Base-by-base conservation (phyloP, 1,140 invertebrate genomes). In the Diachasmimorpha longicaudata region DNA sequence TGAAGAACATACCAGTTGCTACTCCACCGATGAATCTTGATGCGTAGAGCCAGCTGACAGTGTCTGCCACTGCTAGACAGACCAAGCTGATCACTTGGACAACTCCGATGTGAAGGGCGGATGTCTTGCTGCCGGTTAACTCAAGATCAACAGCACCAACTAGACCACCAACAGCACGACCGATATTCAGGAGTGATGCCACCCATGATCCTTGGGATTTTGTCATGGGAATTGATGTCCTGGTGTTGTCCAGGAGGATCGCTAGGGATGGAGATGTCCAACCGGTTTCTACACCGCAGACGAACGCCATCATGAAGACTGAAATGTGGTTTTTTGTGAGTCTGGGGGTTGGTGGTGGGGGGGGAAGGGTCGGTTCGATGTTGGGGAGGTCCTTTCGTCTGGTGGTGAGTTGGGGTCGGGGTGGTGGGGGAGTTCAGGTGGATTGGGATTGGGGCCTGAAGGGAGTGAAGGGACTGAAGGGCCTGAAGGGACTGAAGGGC, bases 1-100 rank as follows among this genome's bases (percentile, higher is more conserved):
- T 91, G 76, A 93, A 93, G 1, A 92, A 89, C 23, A 93, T 92
- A 0, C 94, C 93, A 70, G 94, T 87, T 1, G 92, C 90, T 0
- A 95, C 82, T 0, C 94, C 94, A 0, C 91, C 88, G 66, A 92
- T 87, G 4, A 91, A 79, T 76, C 91, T 88, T 1, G 86, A 84
- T 0, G 85, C 83, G 81, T 93, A 93, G 4, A 93, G 85, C 58
- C 90, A 89, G 0, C 81, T 76, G 0, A 92, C 89, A 13, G 88
- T 88, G 21, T 84, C 80, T 0, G 91, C 89, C 79, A 91, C 79
- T 78, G 91, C 90, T n/a, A 93, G 90, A 58, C 91, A 88, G 16
- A 93, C 79, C 91, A 93, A 94, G 39, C 92, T 92, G 0, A 92
- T 55, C 23, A 90, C 87, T 78, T 92, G 92, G 0, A 92, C 93